Conservation (phyloP, 2,797 vertebrate species). For the Momotus momota region DNA sequence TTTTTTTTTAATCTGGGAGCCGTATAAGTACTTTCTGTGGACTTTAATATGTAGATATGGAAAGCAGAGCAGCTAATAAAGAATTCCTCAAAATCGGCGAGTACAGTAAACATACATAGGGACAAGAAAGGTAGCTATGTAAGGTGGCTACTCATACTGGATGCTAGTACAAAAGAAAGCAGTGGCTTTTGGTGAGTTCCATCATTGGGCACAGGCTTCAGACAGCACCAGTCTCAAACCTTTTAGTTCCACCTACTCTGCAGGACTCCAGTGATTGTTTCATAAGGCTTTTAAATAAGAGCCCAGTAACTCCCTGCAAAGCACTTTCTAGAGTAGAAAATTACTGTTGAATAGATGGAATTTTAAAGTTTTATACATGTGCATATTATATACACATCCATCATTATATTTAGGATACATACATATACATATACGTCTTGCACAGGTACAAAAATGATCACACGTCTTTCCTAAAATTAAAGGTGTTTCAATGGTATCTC, state of each 20-base stretch:
- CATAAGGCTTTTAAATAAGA: not conserved
- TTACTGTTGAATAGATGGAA: not conserved
- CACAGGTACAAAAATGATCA: not conserved
- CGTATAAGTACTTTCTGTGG: not conserved
- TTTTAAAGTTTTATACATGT: not conserved
- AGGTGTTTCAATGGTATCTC: not conserved
- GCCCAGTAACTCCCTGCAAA: not conserved
- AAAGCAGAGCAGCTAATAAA: not conserved
- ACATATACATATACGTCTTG: not conserved
- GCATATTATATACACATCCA: fast-evolving
- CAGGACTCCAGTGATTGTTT: not conserved
- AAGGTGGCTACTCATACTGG: not conserved
- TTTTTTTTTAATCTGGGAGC: not conserved
- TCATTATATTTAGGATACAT: not conserved
- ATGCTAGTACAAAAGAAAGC: not conserved
- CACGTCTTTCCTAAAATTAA: not conserved
- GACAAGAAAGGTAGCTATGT: not conserved
- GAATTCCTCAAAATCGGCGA: not conserved
- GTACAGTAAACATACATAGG: not conserved
- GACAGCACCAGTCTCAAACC: not conserved
- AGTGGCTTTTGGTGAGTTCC: not conserved
- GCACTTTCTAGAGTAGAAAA: not conserved
- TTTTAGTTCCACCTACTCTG: not conserved
- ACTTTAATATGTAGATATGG: not conserved
- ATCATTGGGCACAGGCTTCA: not conserved